Evolutionary conservation across 2,888 invertebrate genomes (phyloP), one percentile per base, ranked within the genome.

Genomic region (Lochmaea crataegi): DNA sequence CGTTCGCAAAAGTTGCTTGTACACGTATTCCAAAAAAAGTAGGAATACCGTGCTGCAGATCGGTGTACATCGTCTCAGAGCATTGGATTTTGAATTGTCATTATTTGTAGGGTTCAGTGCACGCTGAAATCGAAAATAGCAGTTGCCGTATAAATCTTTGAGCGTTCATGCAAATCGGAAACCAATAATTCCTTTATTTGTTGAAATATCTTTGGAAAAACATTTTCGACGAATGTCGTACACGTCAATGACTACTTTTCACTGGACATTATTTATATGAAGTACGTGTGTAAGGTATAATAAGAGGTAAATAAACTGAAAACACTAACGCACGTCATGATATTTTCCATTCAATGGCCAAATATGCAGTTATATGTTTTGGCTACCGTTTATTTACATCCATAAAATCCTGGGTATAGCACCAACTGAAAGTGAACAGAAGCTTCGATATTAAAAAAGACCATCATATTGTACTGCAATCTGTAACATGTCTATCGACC

Each of bases 31-130:
- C 2, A 16, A 51, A 16, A 22, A 22, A 22, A 22, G 2, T 22
- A 18, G 45, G 45, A 45, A 56, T 60, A 38, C n/a, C 26, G 60
- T 11, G 12, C 11, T 60, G 16, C 60, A 60, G n/a, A 12, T n/a
- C 58, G 58, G 26, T 26, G 12, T 32, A 58, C n/a, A 58, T 32
- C 57, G 57, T 38, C 32, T 60, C 26, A 58, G 58, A 32, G 16
- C 26, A 12, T 58, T 58, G 26, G 32, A 58, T 32, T 22, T 26
- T 58, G 32, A 14, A 58, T 58, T 58, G 58, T 58, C 26, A 58
- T 58, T 60, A 60, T 38, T 38, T 32, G 38, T 16, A 38, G 38
- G 60, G 60, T 60, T 60, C 32, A 16, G 32, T n/a, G 38, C 32
- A 38, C 38, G n/a, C 10, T 14, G 32, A 18, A 60, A 32, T 60